Conservation (phyloP, 2,888 invertebrate genomes). For the Nephrotoma guestfalica region DNA sequence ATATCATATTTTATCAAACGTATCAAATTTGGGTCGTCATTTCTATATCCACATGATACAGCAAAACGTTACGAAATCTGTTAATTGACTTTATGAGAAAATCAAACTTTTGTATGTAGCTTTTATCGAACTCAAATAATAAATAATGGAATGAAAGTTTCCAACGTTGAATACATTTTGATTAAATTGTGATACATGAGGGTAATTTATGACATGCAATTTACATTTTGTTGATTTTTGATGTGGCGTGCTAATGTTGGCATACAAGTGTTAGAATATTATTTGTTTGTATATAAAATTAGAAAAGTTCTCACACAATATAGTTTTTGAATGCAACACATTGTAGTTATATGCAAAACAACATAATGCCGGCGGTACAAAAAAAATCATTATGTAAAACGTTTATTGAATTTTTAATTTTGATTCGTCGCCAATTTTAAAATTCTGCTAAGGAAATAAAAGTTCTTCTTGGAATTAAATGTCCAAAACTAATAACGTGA, state of each 20-base stretch:
- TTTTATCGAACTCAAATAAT: background rate
- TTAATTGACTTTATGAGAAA: background rate
- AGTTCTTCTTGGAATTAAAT: background rate
- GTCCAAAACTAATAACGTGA: background rate
- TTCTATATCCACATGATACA: background rate
- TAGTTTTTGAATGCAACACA: too few species aligned
- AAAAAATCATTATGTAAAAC: background rate
- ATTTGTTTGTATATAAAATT: background rate
- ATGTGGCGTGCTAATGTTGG: background rate
- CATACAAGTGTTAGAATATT: background rate
- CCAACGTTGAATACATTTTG: background rate
- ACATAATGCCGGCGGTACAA: background rate
- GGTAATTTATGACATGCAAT: background rate
- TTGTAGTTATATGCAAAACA: background rate
- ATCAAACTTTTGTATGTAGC: background rate
- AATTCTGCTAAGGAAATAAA: background rate
- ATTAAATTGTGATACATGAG: background rate
- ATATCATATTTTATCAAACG: background rate
- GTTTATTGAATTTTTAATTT: background rate
- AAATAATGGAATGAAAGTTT: background rate
- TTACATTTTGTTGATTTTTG: background rate
- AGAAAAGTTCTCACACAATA: background rate
- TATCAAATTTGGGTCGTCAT: background rate
- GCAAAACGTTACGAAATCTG: background rate
- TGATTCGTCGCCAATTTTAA: background rate